Conservation (phyloP, 1,140 invertebrate species). For the Neodiprion lecontei region DNA sequence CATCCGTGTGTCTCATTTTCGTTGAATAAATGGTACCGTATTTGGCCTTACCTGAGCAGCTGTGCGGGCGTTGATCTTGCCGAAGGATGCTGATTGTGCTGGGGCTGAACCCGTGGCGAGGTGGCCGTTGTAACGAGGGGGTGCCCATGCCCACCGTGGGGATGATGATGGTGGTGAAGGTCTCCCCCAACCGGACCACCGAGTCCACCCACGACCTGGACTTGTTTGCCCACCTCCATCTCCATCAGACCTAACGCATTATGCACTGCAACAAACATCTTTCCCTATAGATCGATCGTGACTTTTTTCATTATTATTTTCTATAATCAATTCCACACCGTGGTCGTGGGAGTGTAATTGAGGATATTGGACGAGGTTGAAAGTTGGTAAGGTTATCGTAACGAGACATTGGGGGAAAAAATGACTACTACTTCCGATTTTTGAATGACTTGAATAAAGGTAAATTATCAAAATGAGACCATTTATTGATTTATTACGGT, state of each 20-base stretch:
- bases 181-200: conserved; percentile 56
- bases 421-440: too few relatives aligned
- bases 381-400: too few relatives aligned
- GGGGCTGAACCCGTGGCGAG: conserved; percentile 52
- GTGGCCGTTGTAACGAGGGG: conserved; percentile 53
- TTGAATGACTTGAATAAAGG: too few relatives aligned
- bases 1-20: too few relatives aligned
- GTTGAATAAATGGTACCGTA: too few relatives aligned
- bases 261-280: conserved; percentile 50
- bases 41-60: conserved; percentile 48
- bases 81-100: conserved; percentile 57
- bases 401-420: too few relatives aligned
- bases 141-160: conserved; percentile 53
- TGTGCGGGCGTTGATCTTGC: conserved; percentile 56
- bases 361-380: too few relatives aligned
- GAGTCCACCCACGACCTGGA: conserved; percentile 59
- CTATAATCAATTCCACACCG: neutral
- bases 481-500: too few relatives aligned
- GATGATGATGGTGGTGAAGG: conserved; percentile 59
- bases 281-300: conserved; percentile 5
- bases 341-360: too few relatives aligned
- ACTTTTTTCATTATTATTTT: conserved; percentile 12
- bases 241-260: conserved; percentile 60
- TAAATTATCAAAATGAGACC: too few relatives aligned
- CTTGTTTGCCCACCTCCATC: conserved; percentile 57